Evolutionary conservation across 2,888 invertebrate genomes (phyloP).

Genomic region (Stictocephala bisonia): DNA sequence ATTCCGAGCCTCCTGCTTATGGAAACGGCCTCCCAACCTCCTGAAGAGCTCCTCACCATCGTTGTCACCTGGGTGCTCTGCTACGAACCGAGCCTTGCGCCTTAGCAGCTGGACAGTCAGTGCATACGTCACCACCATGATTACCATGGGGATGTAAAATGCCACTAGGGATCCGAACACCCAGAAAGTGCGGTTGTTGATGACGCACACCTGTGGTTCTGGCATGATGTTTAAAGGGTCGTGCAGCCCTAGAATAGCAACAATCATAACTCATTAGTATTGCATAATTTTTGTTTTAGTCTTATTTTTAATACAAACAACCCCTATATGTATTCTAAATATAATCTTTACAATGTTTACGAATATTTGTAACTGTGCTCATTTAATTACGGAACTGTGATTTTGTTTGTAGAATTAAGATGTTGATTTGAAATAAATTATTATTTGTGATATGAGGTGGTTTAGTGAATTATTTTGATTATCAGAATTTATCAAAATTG

Average conservation of each 20-base stretch:
- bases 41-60: slow-evolving; percentile 61
- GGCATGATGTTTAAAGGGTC: slow-evolving; percentile 86
- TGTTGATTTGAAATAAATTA: too few relatives aligned
- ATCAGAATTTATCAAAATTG: too few relatives aligned
- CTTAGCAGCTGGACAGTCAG: slow-evolving; percentile 89
- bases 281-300: neutral
- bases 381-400: too few relatives aligned
- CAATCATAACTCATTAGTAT: neutral
- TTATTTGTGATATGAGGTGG: too few relatives aligned
- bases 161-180: slow-evolving; percentile 93
- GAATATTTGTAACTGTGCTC: too few relatives aligned
- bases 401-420: too few relatives aligned
- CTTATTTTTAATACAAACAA: neutral
- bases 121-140: slow-evolving; percentile 93
- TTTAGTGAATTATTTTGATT: too few relatives aligned
- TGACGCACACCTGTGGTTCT: slow-evolving; percentile 78
- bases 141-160: slow-evolving; percentile 95
- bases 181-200: slow-evolving; percentile 87
- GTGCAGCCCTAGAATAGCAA: slow-evolving; percentile 71
- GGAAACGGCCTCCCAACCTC: slow-evolving; percentile 66
- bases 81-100: slow-evolving; percentile 80
- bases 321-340: too few relatives aligned
- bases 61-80: slow-evolving; percentile 72
- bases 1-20: slow-evolving; percentile 43
- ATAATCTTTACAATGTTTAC: slow-evolving; percentile 42